Evolutionary conservation across 2,113 vertebrate species (phyloP).

Genomic region (Taxidea taxus): DNA sequence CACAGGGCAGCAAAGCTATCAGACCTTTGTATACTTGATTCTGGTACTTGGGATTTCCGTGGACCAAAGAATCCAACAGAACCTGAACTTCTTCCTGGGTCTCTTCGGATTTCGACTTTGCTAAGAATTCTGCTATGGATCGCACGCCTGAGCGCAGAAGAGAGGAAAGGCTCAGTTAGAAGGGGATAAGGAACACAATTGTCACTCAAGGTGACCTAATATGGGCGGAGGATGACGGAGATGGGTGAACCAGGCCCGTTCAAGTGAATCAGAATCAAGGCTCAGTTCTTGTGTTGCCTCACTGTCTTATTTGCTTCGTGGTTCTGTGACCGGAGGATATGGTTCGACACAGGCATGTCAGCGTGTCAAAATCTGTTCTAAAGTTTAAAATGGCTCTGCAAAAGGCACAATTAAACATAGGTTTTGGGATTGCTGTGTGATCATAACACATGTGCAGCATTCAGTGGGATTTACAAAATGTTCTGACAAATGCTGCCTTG

Average conservation of each 20-base stretch:
- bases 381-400: not conserved
- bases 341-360: not conserved
- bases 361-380: not conserved
- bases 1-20: conserved; percentile 80
- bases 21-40: conserved; percentile 88
- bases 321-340: not conserved
- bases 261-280: not conserved
- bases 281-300: not conserved
- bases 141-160: conserved; percentile 81
- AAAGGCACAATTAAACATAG: not conserved
- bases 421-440: not conserved
- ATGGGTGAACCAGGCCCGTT: not conserved
- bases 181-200: not conserved
- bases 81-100: conserved; percentile 80
- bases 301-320: not conserved
- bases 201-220: not conserved
- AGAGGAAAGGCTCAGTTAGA: not conserved
- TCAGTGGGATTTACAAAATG: not conserved
- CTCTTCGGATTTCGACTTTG: conserved; percentile 80
- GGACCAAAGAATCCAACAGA: conserved; percentile 85
- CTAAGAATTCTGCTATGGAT: conserved; percentile 83
- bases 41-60: conserved; percentile 87
- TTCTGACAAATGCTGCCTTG: not conserved
- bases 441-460: not conserved
- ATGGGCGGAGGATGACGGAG: not conserved